Conservation (phyloP, 2,888 invertebrate species). For the Parnassius orleans region DNA sequence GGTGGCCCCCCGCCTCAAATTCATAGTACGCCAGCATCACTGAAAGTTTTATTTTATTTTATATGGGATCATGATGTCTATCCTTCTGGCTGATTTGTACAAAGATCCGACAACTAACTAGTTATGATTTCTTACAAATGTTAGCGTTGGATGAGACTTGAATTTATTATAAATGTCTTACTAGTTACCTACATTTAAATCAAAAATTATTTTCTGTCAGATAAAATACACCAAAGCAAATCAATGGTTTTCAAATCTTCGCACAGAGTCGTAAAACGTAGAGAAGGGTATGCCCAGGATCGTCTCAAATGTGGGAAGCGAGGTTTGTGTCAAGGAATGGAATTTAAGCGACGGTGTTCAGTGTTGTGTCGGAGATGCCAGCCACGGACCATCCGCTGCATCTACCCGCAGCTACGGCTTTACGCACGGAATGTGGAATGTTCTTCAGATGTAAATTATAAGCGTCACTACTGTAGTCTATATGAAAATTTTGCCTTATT, state of each 20-base stretch:
- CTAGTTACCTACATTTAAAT: too few relatives aligned
- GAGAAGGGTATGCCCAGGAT: slow-evolving; percentile 12
- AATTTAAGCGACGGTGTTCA: slow-evolving; percentile 27
- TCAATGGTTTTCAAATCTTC: slow-evolving; percentile 5
- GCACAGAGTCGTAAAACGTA: slow-evolving; percentile 5
- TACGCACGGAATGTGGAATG: slow-evolving; percentile 63
- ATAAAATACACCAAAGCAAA: not conserved
- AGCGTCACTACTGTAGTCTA: too few relatives aligned
- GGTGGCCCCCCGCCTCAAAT: too few relatives aligned
- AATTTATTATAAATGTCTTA: too few relatives aligned
- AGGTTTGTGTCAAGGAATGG: slow-evolving; percentile 55
- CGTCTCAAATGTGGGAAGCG: slow-evolving; percentile 23
- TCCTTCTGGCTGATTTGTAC: too few relatives aligned
- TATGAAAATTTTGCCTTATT: too few relatives aligned
- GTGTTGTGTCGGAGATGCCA: slow-evolving; percentile 48
- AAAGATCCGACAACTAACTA: too few relatives aligned
- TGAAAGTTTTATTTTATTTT: too few relatives aligned
- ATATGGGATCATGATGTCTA: too few relatives aligned
- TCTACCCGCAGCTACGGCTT: slow-evolving; percentile 50
- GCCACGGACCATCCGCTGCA: slow-evolving; percentile 16
- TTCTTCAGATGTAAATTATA: slow-evolving; percentile 42
- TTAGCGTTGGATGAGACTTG: too few relatives aligned
- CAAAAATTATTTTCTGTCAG: not conserved
- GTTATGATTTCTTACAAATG: too few relatives aligned
- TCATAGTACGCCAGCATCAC: too few relatives aligned